phyloP scores from a whole-genome alignment of 2,113 vertebrate species.

The Pelvicachromis taeniatus region DNA sequence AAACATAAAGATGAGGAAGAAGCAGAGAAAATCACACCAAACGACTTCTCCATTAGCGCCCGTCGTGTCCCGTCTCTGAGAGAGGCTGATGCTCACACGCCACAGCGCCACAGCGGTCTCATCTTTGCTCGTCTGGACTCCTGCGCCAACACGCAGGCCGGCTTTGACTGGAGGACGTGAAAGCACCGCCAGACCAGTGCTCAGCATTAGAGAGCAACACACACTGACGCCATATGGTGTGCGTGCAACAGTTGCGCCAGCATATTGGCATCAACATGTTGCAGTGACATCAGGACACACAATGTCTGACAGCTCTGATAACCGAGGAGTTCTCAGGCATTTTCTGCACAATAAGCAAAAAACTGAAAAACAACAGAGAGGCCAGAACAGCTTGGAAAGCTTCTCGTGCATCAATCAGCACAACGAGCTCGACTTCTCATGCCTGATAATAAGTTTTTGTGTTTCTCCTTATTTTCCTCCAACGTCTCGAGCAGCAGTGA shows the following conservation, averaged over 20 bases:
- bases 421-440: background rate
- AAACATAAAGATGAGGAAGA: background rate
- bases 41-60: background rate
- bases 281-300: background rate
- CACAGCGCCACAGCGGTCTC: background rate
- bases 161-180: background rate
- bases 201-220: background rate
- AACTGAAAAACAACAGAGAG: background rate
- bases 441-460: background rate
- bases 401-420: background rate
- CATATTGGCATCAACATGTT: background rate
- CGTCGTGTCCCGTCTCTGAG: background rate
- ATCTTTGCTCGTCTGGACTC: background rate
- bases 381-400: background rate
- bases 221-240: background rate
- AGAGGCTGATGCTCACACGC: background rate
- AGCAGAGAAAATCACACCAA: background rate
- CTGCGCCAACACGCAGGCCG: background rate
- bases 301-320: background rate
- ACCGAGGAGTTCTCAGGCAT: no score
- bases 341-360: background rate
- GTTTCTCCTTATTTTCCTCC: accelerated
- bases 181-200: background rate
- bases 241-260: background rate
- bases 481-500: background rate